Evolutionary conservation across 1,140 invertebrate genomes (phyloP), one percentile per base, ranked within the genome.

Genomic region (Fopius arisanus): DNA sequence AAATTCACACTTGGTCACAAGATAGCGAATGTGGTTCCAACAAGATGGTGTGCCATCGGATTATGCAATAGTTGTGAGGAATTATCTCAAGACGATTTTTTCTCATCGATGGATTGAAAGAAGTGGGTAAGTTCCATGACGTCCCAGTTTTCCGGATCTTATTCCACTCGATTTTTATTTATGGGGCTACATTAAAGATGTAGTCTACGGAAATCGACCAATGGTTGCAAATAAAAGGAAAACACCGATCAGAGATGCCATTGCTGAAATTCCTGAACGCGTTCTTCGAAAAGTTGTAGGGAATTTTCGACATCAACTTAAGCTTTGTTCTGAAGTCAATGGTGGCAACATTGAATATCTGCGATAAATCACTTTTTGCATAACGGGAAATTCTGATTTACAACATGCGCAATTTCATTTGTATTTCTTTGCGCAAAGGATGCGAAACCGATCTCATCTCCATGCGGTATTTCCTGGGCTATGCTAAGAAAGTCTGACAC

Each of bases 61-160:
- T 77, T 86, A 75, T 59, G 70, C 74, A 37, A 21, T 16, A 12
- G n/a, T n/a, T 59, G 83, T 87, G 4, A 73, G 78, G 4, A 33
- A 76, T 19, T 82, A 75, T 75, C 54, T 87, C 16, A 76, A 88
- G 59, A 63, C 51, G 29, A 69, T 54, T 33, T 87, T 84, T 80
- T 82, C 83, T n/a, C 74, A 77, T 16, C 79, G 78, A 67, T 88
- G 86, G 85, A 88, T 88, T 69, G 85, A 84, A 6, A 75, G 83
- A 70, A 70, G 76, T 73, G 85, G 86, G 12, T 73, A 82, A 14
- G 75, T 87, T 40, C 48, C 73, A 51, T 88, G 85, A 85, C 83
- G 83, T 67, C 77, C 86, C 19, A 75, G 85, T 67, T 87, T 81
- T 31, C 84, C 82, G 26, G 87, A 89, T 78, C 74, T 88, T 23